A percentile compares a stretch with the other conserved stretches of the same genome.
phyloP scores from a whole-genome alignment of 2,888 invertebrate species.

The Odiellus spinosus region DNA sequence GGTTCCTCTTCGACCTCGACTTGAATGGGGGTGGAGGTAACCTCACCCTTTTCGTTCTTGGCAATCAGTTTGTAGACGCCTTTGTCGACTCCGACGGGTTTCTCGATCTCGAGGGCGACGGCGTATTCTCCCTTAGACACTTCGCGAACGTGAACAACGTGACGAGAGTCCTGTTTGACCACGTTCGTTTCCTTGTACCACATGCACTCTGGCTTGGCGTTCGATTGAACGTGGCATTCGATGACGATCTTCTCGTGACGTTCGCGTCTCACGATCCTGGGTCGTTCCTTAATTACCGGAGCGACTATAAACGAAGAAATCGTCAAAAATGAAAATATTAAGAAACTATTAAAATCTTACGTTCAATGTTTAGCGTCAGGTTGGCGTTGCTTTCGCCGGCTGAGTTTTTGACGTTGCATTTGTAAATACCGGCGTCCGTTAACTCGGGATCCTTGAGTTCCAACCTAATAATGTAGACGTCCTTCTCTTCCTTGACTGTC shows the following conservation, averaged over 20 bases:
- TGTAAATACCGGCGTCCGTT: slow-evolving; percentile 93
- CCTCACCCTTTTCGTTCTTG: slow-evolving; percentile 83
- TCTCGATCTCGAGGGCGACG: slow-evolving; percentile 74
- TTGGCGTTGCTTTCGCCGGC: slow-evolving; percentile 94
- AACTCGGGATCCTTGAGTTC: slow-evolving; percentile 84
- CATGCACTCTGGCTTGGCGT: slow-evolving; percentile 78
- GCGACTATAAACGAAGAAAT: slow-evolving; percentile 43
- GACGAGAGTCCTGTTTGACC: slow-evolving; percentile 57
- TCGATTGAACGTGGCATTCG: slow-evolving; percentile 82
- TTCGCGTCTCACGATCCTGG: slow-evolving; percentile 74
- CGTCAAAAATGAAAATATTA: slow-evolving; percentile 11
- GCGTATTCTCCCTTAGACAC: slow-evolving; percentile 67
- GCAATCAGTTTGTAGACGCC: slow-evolving; percentile 79
- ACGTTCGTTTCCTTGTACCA: slow-evolving; percentile 79
- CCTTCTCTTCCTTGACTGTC: slow-evolving; percentile 66
- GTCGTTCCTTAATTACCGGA: slow-evolving; percentile 78
- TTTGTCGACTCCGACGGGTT: slow-evolving; percentile 61
- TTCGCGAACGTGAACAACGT: slow-evolving; percentile 58
- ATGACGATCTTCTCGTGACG: slow-evolving; percentile 76
- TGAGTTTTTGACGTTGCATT: slow-evolving; percentile 90
- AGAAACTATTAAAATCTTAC: slow-evolving; percentile 42
- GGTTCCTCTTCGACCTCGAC: slow-evolving; percentile 49
- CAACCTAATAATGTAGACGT: slow-evolving; percentile 69
- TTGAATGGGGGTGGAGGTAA: slow-evolving; percentile 71
- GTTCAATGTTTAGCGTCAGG: slow-evolving; percentile 92